These are phyloP conservation scores for Syrphus vitripennis DNA, from an alignment of 2,888 invertebrate species.

Conservation along the genomic window DNA sequence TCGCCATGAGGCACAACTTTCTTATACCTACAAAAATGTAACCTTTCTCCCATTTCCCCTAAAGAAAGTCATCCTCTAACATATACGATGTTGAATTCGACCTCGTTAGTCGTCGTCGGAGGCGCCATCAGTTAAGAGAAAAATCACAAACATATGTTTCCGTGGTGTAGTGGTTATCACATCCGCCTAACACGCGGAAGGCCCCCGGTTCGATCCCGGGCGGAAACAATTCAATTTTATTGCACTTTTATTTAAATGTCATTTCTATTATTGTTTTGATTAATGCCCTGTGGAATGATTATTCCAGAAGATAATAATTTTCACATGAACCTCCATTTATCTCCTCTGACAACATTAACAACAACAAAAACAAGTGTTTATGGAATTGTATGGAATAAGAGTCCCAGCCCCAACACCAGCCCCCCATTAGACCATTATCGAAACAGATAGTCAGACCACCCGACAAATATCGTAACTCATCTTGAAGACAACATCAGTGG, in stretches of 20 bases:
- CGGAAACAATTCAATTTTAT: constrained; percentile 76
- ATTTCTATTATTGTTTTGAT: not conserved
- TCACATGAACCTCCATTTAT: constrained; percentile 25
- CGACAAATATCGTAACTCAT: constrained; percentile 60
- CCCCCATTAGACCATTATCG: not conserved
- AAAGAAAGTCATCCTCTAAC: not conserved
- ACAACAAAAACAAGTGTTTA: constrained; percentile 11
- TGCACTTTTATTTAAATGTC: constrained; percentile 46
- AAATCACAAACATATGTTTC: constrained; percentile 73
- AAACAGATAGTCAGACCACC: constrained; percentile 40
- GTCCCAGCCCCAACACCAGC: not conserved
- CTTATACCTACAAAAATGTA: not conserved
- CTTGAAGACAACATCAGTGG: constrained; percentile 28
- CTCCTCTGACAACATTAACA: no score
- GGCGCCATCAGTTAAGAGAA: not conserved
- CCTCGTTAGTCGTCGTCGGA: not conserved
- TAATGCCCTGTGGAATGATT: not conserved
- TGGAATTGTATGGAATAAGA: constrained; percentile 1
- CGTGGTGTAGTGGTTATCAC: constrained; percentile 82
- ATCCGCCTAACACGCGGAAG: constrained; percentile 82
- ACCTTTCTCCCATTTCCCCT: not conserved
- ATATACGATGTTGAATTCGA: no score
- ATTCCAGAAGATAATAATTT: constrained; percentile 3
- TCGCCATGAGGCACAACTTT: not conserved
- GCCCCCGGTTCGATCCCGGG: constrained; percentile 82